Evolutionary conservation across 2,888 invertebrate genomes (phyloP).

Genomic region (Oasisia sp.): DNA sequence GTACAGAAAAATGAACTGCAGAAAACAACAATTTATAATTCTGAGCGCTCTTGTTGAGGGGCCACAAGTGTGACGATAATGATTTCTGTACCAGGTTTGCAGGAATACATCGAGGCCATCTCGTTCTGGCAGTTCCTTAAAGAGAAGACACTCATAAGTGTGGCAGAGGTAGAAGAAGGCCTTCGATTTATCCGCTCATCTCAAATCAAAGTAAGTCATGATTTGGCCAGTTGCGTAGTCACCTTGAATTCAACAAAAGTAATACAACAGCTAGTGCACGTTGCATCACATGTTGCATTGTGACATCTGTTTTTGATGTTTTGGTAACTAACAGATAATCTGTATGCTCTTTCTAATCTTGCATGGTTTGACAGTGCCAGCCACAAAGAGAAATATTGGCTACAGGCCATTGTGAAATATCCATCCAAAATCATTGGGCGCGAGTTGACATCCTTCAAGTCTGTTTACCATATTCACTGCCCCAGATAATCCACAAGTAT

Average conservation of each 20-base stretch:
- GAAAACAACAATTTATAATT: background rate
- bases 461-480: too few relatives aligned
- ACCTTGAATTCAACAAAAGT: background rate
- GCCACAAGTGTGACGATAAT: background rate
- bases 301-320: background rate
- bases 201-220: background rate
- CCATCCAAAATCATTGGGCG: too few relatives aligned
- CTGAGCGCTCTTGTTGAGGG: background rate
- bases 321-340: too few relatives aligned
- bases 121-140: slow-evolving; percentile 80
- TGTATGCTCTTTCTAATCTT: too few relatives aligned
- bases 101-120: slow-evolving; percentile 88
- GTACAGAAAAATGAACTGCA: too few relatives aligned
- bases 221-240: background rate
- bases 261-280: too few relatives aligned
- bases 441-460: too few relatives aligned
- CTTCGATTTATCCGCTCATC: slow-evolving; percentile 27
- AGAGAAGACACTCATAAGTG: slow-evolving; percentile 72
- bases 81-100: slow-evolving; percentile 66
- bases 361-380: too few relatives aligned
- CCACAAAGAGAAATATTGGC: too few relatives aligned
- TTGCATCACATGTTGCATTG: background rate
- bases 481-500: too few relatives aligned
- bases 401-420: too few relatives aligned
- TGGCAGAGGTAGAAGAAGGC: slow-evolving; percentile 67